Conservation (phyloP, 53 echinoderm and acorn worm genomes). For the Henricia sp. region DNA sequence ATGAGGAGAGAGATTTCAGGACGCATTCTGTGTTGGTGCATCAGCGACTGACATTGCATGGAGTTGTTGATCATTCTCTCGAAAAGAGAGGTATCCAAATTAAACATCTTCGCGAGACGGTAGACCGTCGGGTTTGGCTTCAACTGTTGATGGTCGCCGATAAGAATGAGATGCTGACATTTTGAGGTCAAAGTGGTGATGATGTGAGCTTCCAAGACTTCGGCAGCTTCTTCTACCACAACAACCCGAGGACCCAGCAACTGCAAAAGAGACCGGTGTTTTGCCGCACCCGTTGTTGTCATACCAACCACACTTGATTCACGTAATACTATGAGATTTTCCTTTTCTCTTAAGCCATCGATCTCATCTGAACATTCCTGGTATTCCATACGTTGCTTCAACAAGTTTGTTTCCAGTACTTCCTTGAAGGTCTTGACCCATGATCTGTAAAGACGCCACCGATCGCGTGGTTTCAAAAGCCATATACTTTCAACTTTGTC, state of each 20-base stretch:
- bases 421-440: slow-evolving; percentile 68
- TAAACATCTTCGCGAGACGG: slow-evolving; percentile 77
- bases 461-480: background rate
- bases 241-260: slow-evolving; percentile 70
- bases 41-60: slow-evolving; percentile 68
- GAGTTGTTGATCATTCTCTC: slow-evolving; percentile 91
- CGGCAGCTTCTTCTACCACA: slow-evolving; percentile 91
- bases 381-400: slow-evolving; percentile 45
- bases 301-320: slow-evolving; percentile 77
- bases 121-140: slow-evolving; percentile 95
- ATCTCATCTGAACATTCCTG: slow-evolving; percentile 9
- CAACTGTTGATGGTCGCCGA: slow-evolving; percentile 89
- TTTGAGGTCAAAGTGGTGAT: slow-evolving; percentile 69
- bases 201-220: slow-evolving; percentile 89
- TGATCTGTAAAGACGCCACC: slow-evolving; percentile 83
- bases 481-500: background rate
- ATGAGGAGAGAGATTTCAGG: slow-evolving; percentile 85
- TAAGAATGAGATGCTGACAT: slow-evolving; percentile 85
- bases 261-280: slow-evolving; percentile 61
- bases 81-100: slow-evolving; percentile 89
- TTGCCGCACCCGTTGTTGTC: slow-evolving; percentile 91
- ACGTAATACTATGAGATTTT: slow-evolving; percentile 52
- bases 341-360: slow-evolving; percentile 31
- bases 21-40: slow-evolving; percentile 90
- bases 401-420: slow-evolving; percentile 4